Evolutionary conservation across 2,888 invertebrate species (phyloP), one percentile per base, ranked within the genome.

Genomic region (Polydrusus cervinus): DNA sequence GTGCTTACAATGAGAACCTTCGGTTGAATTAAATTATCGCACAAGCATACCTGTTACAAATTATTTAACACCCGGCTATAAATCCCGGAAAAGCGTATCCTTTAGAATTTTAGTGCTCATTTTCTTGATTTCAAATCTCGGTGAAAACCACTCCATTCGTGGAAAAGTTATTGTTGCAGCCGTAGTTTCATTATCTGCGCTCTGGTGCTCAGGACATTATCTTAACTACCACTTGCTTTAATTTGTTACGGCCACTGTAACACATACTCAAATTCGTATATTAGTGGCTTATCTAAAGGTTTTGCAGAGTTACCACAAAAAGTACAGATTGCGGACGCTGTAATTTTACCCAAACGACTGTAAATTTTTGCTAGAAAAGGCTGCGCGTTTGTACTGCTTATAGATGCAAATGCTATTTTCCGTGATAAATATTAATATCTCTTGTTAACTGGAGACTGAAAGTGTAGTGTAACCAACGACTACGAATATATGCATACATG

Each of bases 261-360:
- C 72, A 76, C 76, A 76, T 76, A 76, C 76, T 76, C 72, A 73
- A 73, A 73, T 73, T 73, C 73, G 76, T 76, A 76, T 76, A 76
- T 76, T 76, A 76, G 72, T 73, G 60, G 76, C 73, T 73, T 76
- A 73, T 75, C 75, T 64, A 49, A 13, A 40, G 65, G 69, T 69
- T 74, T 66, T 66, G 55, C 18, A 6, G 34, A 68, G 20, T 62
- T 38, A 38, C 61, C 57, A 45, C 67, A 67, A 67, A 67, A 67
- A 67, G 53, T 67, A 53, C 38, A 38, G 53, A 53, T 53, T 67
- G 51, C 55, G 53, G 43, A 34, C 66, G 67, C 25, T 55, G 62
- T 65, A 65, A 71, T 43, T 51, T 62, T 38, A n/a, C 47, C 10
- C 43, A 11, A 45, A 14, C 13, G 62, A 13, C 18, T 60, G 69